Percentiles rank a stretch among this genome's conserved stretches.
Conservation (phyloP, 2,888 invertebrate species). For the Podotricha telesiphe region DNA sequence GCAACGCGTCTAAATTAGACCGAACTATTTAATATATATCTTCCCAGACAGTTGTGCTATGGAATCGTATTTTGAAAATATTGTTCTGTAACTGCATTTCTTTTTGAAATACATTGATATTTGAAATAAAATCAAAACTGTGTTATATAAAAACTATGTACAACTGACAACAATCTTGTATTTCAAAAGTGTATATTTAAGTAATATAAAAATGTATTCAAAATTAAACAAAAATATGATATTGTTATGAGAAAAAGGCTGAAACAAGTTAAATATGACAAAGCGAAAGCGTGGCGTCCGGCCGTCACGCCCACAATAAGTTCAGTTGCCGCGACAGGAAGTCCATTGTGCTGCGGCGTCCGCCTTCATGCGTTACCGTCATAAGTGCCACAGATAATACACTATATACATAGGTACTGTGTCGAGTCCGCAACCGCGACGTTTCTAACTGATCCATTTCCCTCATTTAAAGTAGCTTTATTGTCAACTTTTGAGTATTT, state of each 20-base stretch:
- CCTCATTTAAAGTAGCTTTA: conserved; percentile 48
- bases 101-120: too few species aligned
- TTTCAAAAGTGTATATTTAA: not conserved
- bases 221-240: conserved; percentile 4
- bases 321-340: conserved; percentile 61
- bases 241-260: conserved; percentile 25
- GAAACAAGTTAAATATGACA: conserved; percentile 45
- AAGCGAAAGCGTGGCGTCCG: conserved; percentile 59
- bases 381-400: conserved; percentile 42
- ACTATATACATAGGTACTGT: conserved; percentile 46
- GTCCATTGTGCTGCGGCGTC: conserved; percentile 65
- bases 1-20: too few species aligned
- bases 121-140: too few species aligned
- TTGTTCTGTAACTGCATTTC: too few species aligned
- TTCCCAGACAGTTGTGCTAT: not conserved
- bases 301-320: conserved; percentile 61
- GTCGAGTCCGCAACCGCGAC: conserved; percentile 54
- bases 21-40: not conserved
- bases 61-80: not conserved
- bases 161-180: too few species aligned
- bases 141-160: too few species aligned
- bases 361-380: conserved; percentile 67
- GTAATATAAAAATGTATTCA: not conserved
- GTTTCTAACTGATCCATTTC: conserved; percentile 60
- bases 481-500: conserved; percentile 19